phyloP scores from a whole-genome alignment of 2,888 invertebrate species.

The Scaptomyza parva region DNA sequence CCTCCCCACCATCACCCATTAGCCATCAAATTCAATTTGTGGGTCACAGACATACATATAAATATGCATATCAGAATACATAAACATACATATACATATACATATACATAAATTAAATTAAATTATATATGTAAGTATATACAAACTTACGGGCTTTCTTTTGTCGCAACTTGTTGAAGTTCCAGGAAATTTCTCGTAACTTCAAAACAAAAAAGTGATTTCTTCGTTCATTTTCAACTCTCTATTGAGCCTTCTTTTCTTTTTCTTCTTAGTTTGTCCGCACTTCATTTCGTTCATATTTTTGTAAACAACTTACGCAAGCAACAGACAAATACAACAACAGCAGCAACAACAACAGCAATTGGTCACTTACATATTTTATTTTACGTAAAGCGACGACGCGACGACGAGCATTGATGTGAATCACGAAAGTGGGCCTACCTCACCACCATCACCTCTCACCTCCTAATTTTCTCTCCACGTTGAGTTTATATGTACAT shows the following conservation, averaged over 20 bases:
- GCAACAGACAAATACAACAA: slow-evolving; percentile 39
- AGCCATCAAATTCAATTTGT: slow-evolving; percentile 29
- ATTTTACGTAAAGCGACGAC: slow-evolving; percentile 70
- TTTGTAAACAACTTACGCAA: slow-evolving; percentile 81
- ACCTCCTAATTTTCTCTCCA: background rate
- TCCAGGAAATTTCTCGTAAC: slow-evolving; percentile 53
- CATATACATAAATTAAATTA: background rate
- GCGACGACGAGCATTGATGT: slow-evolving; percentile 39
- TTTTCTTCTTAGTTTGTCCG: slow-evolving; percentile 4
- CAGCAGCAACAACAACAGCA: slow-evolving; percentile 38
- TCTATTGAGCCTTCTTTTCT: slow-evolving; percentile 17
- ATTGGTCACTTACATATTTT: slow-evolving; percentile 64
- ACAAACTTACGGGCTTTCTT: slow-evolving; percentile 56
- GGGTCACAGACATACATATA: slow-evolving; percentile 56
- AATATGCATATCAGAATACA: background rate
- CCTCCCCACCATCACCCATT: slow-evolving; percentile 55
- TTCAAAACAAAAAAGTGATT: slow-evolving; percentile 37
- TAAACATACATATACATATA: background rate
- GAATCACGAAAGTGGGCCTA: slow-evolving; percentile 74
- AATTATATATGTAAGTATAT: background rate
- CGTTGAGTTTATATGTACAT: too few species aligned
- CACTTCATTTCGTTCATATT: slow-evolving; percentile 51
- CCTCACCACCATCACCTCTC: slow-evolving; percentile 6
- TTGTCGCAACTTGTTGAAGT: slow-evolving; percentile 44
- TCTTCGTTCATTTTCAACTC: slow-evolving; percentile 17